A percentile compares a stretch with the other conserved stretches of the same genome.
phyloP scores from a whole-genome alignment of 2,797 vertebrate species.

The Danio aesculapii region DNA sequence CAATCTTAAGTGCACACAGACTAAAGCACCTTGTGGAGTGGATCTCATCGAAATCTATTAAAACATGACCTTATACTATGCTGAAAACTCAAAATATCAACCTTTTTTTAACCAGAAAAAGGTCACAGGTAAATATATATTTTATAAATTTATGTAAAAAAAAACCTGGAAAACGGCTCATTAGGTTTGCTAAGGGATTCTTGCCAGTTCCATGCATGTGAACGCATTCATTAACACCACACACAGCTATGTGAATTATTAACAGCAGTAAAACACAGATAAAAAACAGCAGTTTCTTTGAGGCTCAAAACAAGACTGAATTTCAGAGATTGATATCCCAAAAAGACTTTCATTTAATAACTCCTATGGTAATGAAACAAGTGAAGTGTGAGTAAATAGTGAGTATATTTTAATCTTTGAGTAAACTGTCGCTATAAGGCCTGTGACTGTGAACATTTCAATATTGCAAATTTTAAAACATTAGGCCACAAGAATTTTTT shows the following conservation, averaged over 20 bases:
- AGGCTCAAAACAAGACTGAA: not conserved
- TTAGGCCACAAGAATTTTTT: too few species aligned
- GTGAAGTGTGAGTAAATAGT: too few species aligned
- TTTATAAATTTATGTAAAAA: not conserved
- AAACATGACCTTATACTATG: not conserved
- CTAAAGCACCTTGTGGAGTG: not conserved
- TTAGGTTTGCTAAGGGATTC: not conserved
- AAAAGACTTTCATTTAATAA: too few species aligned
- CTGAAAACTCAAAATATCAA: not conserved
- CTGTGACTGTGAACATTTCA: too few species aligned
- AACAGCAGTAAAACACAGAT: not conserved
- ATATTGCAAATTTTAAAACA: too few species aligned
- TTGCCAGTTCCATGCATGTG: not conserved
- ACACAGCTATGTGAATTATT: not conserved
- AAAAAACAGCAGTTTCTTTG: not conserved
- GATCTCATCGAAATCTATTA: too few species aligned
- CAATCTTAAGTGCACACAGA: not conserved
- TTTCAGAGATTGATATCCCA: too few species aligned
- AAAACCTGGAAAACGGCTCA: not conserved
- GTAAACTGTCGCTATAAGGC: too few species aligned
- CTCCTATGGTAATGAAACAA: too few species aligned
- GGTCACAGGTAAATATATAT: not conserved
- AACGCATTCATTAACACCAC: not conserved
- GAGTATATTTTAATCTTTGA: too few species aligned
- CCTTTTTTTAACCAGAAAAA: not conserved